A percentile compares a stretch with the other conserved stretches of the same genome.
phyloP scores from a whole-genome alignment of 2,888 invertebrate genomes.

The Pristionchus mayeri region DNA sequence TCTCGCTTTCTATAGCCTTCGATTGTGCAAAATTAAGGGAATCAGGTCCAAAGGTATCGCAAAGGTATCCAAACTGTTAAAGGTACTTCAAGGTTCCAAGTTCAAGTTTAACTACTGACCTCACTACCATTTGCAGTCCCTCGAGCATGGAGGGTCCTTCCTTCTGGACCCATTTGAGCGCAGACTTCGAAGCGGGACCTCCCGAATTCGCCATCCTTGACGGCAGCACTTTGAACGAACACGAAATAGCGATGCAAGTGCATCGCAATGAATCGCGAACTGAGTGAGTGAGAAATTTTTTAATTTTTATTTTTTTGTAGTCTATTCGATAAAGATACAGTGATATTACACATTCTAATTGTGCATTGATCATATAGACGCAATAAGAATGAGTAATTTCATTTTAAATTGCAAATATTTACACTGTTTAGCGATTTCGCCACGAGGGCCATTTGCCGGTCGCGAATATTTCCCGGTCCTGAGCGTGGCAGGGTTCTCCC shows the following conservation, averaged over 20 bases:
- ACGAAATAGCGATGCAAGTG: not conserved
- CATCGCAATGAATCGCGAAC: not conserved
- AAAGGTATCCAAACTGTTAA: too few species aligned
- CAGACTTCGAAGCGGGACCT: constrained; percentile 49
- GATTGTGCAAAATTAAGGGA: not conserved
- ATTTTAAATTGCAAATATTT: not conserved
- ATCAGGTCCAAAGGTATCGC: too few species aligned
- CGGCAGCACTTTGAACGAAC: not conserved
- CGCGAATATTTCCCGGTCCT: not conserved
- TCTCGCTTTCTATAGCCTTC: too few species aligned
- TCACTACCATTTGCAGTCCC: constrained; percentile 57
- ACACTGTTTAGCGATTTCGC: not conserved
- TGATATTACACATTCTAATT: too few species aligned
- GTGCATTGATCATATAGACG: too few species aligned
- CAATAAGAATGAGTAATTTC: too few species aligned
- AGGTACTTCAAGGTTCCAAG: too few species aligned
- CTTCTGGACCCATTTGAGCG: constrained; percentile 60
- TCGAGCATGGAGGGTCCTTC: constrained; percentile 61
- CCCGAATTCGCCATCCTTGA: constrained; percentile 28
- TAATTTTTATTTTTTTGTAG: too few species aligned
- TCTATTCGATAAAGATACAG: too few species aligned
- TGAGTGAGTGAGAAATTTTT: not conserved
- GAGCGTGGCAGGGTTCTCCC: constrained; percentile 41
- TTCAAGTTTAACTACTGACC: constrained; percentile 3
- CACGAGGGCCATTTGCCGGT: not conserved